phyloP scores from a whole-genome alignment of 2,888 invertebrate species.

The Hydrotaea cyrtoneurina region DNA sequence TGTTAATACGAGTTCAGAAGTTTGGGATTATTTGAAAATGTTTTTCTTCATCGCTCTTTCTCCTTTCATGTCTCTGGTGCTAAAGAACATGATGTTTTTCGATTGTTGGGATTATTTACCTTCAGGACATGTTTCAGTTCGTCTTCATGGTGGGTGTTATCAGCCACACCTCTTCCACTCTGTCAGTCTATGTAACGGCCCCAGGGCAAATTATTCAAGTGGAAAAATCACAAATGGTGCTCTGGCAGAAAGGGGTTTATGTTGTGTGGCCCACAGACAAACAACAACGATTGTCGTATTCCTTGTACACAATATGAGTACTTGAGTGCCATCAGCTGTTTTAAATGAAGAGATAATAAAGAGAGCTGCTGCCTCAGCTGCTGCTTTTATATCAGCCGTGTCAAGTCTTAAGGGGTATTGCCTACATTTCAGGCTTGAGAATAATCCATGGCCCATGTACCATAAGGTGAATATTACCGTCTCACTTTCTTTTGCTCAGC shows the following conservation, averaged over 20 bases:
- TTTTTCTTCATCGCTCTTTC: neutral
- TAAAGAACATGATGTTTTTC: neutral
- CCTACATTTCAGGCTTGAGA: conserved; percentile 9
- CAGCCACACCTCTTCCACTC: neutral
- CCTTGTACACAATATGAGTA: neutral
- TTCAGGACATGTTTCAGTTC: neutral
- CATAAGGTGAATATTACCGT: conserved; percentile 7
- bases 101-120: neutral
- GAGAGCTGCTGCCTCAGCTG: neutral
- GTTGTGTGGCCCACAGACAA: no score
- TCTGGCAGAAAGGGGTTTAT: neutral
- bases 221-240: conserved; percentile 7
- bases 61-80: neutral
- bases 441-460: conserved; percentile 4
- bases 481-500: neutral
- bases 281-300: no score
- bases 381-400: neutral
- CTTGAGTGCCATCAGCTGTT: conserved; percentile 13
- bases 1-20: neutral
- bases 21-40: neutral
- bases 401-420: conserved; percentile 10
- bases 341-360: conserved; percentile 23
- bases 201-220: neutral
- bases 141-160: neutral
- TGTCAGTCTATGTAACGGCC: no score